These are phyloP conservation scores for Clivina fossor DNA, from an alignment of 2,888 invertebrate species.

Conservation along the genomic window DNA sequence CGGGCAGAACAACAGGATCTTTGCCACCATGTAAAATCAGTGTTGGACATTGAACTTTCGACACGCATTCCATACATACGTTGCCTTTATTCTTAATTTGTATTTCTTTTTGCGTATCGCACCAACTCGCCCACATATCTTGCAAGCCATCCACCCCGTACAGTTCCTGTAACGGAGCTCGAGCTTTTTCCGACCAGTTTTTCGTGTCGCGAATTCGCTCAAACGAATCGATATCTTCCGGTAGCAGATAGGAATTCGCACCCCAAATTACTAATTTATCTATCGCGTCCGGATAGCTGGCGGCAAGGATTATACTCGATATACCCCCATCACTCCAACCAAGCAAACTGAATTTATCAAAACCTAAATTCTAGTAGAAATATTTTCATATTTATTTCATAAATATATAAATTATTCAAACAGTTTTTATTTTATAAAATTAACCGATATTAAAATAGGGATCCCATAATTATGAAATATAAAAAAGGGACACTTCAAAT, in stretches of 20 bases:
- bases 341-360: constrained; percentile 71
- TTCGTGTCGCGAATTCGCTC: constrained; percentile 70
- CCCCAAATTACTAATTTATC: constrained; percentile 79
- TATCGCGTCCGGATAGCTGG: constrained; percentile 65
- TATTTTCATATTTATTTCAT: no score
- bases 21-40: constrained; percentile 82
- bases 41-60: constrained; percentile 71
- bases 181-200: constrained; percentile 79
- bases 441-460: no score
- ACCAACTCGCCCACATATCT: constrained; percentile 72
- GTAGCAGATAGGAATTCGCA: constrained; percentile 71
- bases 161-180: constrained; percentile 67
- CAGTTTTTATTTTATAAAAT: constrained; percentile 2
- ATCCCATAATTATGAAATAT: no score
- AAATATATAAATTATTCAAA: constrained; percentile 7
- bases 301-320: constrained; percentile 74
- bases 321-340: constrained; percentile 93
- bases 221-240: constrained; percentile 65
- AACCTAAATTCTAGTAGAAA: constrained; percentile 62
- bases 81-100: constrained; percentile 67
- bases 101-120: constrained; percentile 63
- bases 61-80: constrained; percentile 66
- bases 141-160: constrained; percentile 75
- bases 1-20: constrained; percentile 73
- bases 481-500: no score